Conservation (phyloP, 2,113 vertebrate genomes). For the Phoenicopterus ruber region DNA sequence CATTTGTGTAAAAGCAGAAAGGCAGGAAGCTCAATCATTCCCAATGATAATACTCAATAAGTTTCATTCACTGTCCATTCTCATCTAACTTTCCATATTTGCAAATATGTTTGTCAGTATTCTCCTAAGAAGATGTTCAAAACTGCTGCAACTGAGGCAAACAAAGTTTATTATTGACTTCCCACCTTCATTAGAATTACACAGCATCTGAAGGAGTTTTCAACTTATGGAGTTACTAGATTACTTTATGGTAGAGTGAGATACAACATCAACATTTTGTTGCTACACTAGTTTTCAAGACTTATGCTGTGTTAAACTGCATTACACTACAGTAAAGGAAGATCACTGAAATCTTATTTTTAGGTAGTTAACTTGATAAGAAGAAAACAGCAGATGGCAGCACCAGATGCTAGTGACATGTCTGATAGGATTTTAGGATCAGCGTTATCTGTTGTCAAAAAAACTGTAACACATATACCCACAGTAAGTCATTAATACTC, state of each 20-base stretch:
- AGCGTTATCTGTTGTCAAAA: background rate
- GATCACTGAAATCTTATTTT: background rate
- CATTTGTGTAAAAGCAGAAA: background rate
- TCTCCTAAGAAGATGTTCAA: background rate
- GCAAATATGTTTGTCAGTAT: background rate
- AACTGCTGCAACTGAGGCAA: background rate
- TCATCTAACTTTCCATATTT: background rate
- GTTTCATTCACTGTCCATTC: background rate
- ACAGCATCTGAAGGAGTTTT: background rate
- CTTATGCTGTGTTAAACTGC: background rate
- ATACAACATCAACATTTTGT: background rate
- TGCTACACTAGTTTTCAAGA: background rate
- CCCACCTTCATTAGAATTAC: background rate
- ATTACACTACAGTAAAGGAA: background rate
- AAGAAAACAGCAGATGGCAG: conserved; percentile 74
- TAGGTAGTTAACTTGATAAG: conserved; percentile 1
- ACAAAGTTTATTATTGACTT: background rate
- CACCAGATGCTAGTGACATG: conserved; percentile 29
- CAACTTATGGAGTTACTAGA: background rate
- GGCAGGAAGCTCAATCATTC: background rate
- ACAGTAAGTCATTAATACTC: background rate
- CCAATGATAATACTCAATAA: background rate
- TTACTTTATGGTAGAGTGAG: background rate
- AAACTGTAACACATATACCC: background rate
- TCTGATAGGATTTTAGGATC: background rate